Base-by-base conservation (phyloP, 1,140 invertebrate species). In the Aphis craccivora region DNA sequence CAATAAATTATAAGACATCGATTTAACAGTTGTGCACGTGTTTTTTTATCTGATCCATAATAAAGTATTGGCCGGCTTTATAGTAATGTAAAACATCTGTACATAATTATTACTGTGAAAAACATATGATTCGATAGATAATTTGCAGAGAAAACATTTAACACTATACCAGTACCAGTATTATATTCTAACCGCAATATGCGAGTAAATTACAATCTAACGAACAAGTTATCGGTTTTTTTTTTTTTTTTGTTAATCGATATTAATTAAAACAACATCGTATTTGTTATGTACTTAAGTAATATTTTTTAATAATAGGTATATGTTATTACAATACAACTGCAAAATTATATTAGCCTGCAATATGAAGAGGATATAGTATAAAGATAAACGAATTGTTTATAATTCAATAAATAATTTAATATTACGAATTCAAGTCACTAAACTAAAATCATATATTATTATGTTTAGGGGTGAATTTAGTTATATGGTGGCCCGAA, bases 1-100 rank as follows among this genome's bases (percentile, higher is more conserved):
- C 51, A 23, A 89, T 89, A 89, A 89, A 89, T 89, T 55, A 89
- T 35, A 25, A 89, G n/a, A 89, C 87, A 8, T 89, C 87, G 87
- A 55, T 89, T 89, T 89, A 53, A 89, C 22, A 37, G 88, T 89
- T 89, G 22, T 37, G 88, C 88, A 14, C 35, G 88, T 89, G 88
- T 89, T 55, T 89, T 89, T 89, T 89, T 89, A 89, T 89, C 88
- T 14, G 88, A 89, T 55, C 51, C 51, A 40, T 37, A 55, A 40
- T 37, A 89, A 89, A 35, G 88, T 23, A 25, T 55, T 89, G 87
- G 48, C 51, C 51, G 88, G 4, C 18, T 14, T 11, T 53, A 35
- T 30, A 18, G 25, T 48, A 87, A 87, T 87, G 43, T 45, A 45
- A 48, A 22, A 88, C n/a, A 35, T 8, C 45, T n/a, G 20, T 87